A percentile compares a stretch with the other conserved stretches of the same genome.
Conservation (phyloP, 1,140 invertebrate species). For the Heliconius congener region DNA sequence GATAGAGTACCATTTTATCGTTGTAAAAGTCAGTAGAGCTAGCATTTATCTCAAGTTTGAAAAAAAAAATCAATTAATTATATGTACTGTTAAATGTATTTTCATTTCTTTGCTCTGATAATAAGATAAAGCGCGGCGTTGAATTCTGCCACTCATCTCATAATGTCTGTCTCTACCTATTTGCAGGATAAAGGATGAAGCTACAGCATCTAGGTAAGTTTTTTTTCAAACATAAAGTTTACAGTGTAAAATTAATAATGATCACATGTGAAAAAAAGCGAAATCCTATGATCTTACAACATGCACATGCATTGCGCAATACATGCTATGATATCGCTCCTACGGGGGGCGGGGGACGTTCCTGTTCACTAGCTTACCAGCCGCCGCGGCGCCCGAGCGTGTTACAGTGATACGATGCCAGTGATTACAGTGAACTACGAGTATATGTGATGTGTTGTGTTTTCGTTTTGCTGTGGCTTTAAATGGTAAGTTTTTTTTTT, state of each 20-base stretch:
- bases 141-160: too few species aligned
- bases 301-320: constrained; percentile 41
- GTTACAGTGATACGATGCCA: constrained; percentile 13
- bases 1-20: too few species aligned
- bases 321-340: constrained; percentile 57
- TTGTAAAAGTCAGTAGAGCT: too few species aligned
- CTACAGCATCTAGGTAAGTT: too few species aligned
- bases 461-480: neutral
- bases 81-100: too few species aligned
- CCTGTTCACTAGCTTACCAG: constrained; percentile 52
- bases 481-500: neutral
- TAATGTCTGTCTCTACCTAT: too few species aligned
- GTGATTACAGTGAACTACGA: constrained; percentile 6
- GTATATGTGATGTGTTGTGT: constrained; percentile 49
- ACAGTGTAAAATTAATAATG: neutral
- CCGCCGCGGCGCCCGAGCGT: constrained; percentile 42
- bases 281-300: neutral
- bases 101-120: too few species aligned
- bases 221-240: too few species aligned
- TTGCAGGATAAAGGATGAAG: too few species aligned
- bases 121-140: too few species aligned
- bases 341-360: constrained; percentile 39
- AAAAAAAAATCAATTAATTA: too few species aligned
- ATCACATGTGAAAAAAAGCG: neutral
- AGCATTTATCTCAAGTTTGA: too few species aligned